phyloP scores from a whole-genome alignment of 2,113 vertebrate genomes.

The Cisticola juncidis region DNA sequence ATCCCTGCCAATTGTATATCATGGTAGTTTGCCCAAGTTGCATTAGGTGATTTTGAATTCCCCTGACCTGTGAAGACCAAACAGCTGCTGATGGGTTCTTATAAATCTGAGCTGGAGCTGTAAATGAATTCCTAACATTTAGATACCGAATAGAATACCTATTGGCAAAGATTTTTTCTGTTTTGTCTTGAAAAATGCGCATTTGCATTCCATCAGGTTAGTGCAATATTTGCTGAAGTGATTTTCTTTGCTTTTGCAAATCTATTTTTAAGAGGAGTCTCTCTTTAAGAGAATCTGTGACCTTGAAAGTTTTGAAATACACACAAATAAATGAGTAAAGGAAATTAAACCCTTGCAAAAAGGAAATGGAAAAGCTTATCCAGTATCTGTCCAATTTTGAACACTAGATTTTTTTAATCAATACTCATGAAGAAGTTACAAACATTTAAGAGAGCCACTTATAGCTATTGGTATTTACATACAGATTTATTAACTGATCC shows the following conservation, averaged over 20 bases:
- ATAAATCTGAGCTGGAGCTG: neutral
- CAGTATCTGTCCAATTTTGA: neutral
- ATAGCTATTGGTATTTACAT: neutral
- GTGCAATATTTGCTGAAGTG: neutral
- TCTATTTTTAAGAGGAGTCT: neutral
- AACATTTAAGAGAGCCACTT: neutral
- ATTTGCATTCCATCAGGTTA: neutral
- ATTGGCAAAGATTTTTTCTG: neutral
- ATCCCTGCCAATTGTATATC: neutral
- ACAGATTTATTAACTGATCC: neutral
- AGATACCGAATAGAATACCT: neutral
- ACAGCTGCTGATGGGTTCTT: neutral
- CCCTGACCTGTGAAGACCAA: neutral
- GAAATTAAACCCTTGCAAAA: slow-evolving; percentile 10
- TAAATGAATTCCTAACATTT: neutral
- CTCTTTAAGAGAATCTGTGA: neutral
- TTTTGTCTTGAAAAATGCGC: neutral
- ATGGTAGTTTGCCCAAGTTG: neutral
- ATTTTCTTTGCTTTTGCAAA: neutral
- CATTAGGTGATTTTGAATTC: neutral
- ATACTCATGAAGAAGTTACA: neutral
- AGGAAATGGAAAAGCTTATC: slow-evolving; percentile 26
- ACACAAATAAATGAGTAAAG: neutral
- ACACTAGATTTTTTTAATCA: neutral
- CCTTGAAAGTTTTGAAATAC: neutral